phyloP scores from a whole-genome alignment of 2,888 invertebrate species.

The Tachina fera region DNA sequence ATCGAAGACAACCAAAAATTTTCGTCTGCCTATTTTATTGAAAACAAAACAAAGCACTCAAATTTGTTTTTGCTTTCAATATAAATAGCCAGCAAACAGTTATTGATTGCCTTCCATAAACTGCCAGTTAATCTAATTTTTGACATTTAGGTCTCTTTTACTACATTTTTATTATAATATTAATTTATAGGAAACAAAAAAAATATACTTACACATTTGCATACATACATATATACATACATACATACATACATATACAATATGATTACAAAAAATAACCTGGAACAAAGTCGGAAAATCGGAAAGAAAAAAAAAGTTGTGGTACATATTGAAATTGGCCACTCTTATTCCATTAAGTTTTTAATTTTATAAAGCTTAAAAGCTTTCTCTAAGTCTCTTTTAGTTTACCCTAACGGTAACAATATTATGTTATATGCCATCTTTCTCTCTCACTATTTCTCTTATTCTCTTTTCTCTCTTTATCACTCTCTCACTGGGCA shows the following conservation, averaged over 20 bases:
- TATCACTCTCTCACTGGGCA: background rate
- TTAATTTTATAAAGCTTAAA: no score
- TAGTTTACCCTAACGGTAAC: conserved; percentile 3
- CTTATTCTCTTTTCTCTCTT: background rate
- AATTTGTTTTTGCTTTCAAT: no score
- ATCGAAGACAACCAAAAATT: no score
- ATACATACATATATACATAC: no score
- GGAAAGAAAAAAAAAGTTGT: background rate
- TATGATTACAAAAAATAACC: background rate
- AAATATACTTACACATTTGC: background rate
- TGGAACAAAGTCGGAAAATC: background rate
- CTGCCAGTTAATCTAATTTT: background rate
- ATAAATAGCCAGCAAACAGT: no score
- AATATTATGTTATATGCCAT: no score
- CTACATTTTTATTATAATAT: background rate
- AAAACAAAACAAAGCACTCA: no score
- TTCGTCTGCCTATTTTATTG: no score
- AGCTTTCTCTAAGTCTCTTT: background rate
- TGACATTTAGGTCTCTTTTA: conserved; percentile 2
- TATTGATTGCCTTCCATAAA: no score
- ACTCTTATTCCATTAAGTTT: conserved; percentile 1
- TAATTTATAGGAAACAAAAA: background rate
- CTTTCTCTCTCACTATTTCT: background rate
- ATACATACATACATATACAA: background rate
- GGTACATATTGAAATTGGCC: background rate